Percentiles rank a stretch among this genome's conserved stretches.
phyloP scores from a whole-genome alignment of 2,113 vertebrate genomes.

The Hepsetus odoe region DNA sequence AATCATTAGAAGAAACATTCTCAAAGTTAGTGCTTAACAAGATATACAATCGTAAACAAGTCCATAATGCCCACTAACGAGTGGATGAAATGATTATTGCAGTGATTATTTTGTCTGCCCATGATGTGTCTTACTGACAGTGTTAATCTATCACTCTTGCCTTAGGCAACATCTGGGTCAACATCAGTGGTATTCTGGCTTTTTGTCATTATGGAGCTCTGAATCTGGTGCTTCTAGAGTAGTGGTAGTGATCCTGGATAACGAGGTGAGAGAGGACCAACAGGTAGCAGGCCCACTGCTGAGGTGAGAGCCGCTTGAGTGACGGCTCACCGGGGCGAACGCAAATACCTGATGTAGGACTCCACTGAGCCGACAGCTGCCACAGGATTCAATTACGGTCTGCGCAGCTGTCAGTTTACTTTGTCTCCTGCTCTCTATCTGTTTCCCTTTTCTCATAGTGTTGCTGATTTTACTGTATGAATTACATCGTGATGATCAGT shows the following conservation, averaged over 20 bases:
- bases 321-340: slow-evolving; percentile 19
- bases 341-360: slow-evolving; percentile 25
- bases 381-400: slow-evolving; percentile 44
- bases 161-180: neutral
- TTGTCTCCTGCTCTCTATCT: slow-evolving; percentile 16
- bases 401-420: slow-evolving; percentile 24
- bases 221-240: neutral
- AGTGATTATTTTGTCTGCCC: too few relatives aligned
- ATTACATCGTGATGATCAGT: neutral
- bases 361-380: slow-evolving; percentile 47
- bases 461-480: neutral
- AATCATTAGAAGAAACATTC: too few relatives aligned
- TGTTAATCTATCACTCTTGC: neutral
- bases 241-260: neutral
- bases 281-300: neutral
- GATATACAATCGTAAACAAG: too few relatives aligned
- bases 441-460: neutral
- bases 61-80: too few relatives aligned
- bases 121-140: neutral
- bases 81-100: too few relatives aligned
- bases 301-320: slow-evolving; percentile 27
- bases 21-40: too few relatives aligned
- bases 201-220: neutral
- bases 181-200: neutral
- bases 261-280: slow-evolving; percentile 26